Evolutionary conservation across 2,888 invertebrate species (phyloP), one percentile per base, ranked within the genome.

Genomic region (Oscheius sp.): DNA sequence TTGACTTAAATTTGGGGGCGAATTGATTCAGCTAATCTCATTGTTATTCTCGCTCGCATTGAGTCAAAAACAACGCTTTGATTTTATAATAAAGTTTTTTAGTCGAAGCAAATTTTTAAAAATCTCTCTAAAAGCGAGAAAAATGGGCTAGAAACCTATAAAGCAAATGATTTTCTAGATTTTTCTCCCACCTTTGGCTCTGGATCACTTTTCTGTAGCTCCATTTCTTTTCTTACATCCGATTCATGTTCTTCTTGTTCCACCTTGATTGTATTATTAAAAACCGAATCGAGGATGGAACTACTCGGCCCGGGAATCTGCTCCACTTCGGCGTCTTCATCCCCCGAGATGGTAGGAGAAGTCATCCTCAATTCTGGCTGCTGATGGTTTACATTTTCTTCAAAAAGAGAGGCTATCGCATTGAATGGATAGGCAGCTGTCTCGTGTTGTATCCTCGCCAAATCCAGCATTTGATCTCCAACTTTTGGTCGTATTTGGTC

Each of bases 141-240:
- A n/a, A n/a, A n/a, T n/a, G n/a, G n/a, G n/a, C n/a, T n/a, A n/a
- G n/a, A n/a, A n/a, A n/a, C n/a, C n/a, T n/a, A n/a, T n/a, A 58
- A 25, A 17, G 8, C 17, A 15, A 58, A 34, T 20, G 20, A 2
- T 23, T n/a, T 29, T 55, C 12, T 31, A 31, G 57, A 17, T 48
- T 20, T 8, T 20, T 20, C 12, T 48, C 23, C 1, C 37, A 65
- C 65, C 52, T 65, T 50, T 4, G 37, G 53, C 15, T 65, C 65
- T 3, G 65, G 52, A 34, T 65, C 65, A 50, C 48, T 45, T 42
- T 63, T 63, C 45, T 42, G 27, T n/a, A n/a, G n/a, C n/a, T n/a
- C n/a, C n/a, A n/a, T n/a, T n/a, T n/a, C n/a, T n/a, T n/a, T n/a
- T n/a, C n/a, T n/a, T n/a, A 52, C 52, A 8, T 65, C 53, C n/a